Conservation (phyloP, 2,888 invertebrate species). For the Sminthurides aquaticus region DNA sequence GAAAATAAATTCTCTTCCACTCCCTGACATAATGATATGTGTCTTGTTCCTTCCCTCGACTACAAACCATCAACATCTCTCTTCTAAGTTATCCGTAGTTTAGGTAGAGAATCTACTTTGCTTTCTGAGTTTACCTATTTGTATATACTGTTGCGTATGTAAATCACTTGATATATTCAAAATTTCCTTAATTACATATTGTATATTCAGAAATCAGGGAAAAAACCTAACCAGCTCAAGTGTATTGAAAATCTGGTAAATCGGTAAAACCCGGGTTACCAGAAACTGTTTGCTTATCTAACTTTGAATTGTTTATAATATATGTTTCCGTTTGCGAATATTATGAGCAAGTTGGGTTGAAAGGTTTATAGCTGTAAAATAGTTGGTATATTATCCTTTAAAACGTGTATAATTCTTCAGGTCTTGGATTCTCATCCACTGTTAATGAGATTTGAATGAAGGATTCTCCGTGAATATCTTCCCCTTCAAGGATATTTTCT, state of each 20-base stretch:
- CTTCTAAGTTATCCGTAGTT: background rate
- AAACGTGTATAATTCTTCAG: too few species aligned
- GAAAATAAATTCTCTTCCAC: background rate
- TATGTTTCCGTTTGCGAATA: slow-evolving; percentile 2
- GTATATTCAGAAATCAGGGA: too few species aligned
- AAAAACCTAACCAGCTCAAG: too few species aligned
- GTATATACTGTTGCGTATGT: background rate
- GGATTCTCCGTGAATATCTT: too few species aligned
- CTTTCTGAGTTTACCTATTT: background rate
- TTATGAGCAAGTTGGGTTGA: background rate
- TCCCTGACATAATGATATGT: background rate
- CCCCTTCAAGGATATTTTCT: too few species aligned
- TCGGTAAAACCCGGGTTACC: background rate
- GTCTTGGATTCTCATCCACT: too few species aligned
- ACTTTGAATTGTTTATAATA: background rate
- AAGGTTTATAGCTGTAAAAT: background rate
- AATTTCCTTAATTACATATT: too few species aligned
- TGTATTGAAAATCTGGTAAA: background rate
- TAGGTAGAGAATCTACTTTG: background rate
- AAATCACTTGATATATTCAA: too few species aligned
- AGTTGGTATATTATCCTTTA: too few species aligned
- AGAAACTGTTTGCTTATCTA: slow-evolving; percentile 1
- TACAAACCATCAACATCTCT: too few species aligned
- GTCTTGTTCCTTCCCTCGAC: background rate
- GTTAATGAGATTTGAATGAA: too few species aligned